Percentiles rank a stretch among this genome's conserved stretches.
These are phyloP conservation scores for Ptyas mucosa DNA, from an alignment of 2,113 vertebrate genomes.

Conservation along the genomic window DNA sequence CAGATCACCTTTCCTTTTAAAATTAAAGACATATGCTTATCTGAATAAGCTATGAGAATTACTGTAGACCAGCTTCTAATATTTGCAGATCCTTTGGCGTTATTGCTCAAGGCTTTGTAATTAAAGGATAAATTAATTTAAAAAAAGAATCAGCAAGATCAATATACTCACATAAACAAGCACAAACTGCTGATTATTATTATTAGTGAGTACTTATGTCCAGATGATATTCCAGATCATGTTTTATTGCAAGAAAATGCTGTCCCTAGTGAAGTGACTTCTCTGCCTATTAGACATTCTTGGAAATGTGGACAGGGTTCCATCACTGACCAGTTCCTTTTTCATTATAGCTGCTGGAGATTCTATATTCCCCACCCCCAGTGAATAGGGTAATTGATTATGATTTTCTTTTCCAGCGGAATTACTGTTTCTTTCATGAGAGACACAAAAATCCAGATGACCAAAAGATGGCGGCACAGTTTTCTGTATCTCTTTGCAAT, in stretches of 20 bases:
- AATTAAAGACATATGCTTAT: slow-evolving; percentile 21
- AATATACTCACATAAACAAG: not conserved
- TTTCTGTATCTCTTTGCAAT: not conserved
- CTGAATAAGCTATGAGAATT: slow-evolving; percentile 27
- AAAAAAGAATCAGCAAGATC: not conserved
- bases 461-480: not conserved
- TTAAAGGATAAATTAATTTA: not conserved
- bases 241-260: not conserved
- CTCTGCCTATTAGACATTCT: not conserved
- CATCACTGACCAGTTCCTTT: not conserved
- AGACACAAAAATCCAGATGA: not conserved
- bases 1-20: slow-evolving; percentile 5
- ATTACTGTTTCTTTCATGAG: not conserved
- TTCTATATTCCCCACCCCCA: not conserved
- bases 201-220: not conserved
- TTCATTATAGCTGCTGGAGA: not conserved
- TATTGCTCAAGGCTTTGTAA: slow-evolving; percentile 27
- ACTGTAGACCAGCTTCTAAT: slow-evolving; percentile 19
- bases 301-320: not conserved
- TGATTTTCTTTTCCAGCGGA: not conserved
- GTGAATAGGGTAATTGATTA: too few relatives aligned
- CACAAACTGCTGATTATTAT: not conserved
- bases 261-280: not conserved
- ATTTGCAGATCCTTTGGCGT: slow-evolving; percentile 7
- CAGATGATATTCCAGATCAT: not conserved